Conservation (phyloP, 2,797 vertebrate genomes). For the Pangasius krempfi region DNA sequence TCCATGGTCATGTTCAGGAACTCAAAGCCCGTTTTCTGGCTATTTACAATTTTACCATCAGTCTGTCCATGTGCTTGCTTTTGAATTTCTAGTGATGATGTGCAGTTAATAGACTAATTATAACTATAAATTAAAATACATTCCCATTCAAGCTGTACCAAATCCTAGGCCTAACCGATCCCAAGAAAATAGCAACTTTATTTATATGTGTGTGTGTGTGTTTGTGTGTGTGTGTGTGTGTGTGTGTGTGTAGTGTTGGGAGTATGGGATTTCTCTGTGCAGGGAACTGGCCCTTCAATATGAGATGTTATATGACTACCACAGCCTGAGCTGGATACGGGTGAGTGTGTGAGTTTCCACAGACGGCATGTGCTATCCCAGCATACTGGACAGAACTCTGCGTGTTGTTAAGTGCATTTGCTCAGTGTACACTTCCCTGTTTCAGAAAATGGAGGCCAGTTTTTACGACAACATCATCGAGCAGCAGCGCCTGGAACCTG, state of each 20-base stretch:
- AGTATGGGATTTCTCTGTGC: slow-evolving; percentile 96
- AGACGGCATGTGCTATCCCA: not conserved
- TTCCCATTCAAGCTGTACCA: not conserved
- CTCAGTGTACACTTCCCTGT: not conserved
- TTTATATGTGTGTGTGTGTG: not conserved
- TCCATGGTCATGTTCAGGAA: not conserved
- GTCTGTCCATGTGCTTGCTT: not conserved
- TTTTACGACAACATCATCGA: slow-evolving; percentile 99
- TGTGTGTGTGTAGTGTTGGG: slow-evolving; percentile 87
- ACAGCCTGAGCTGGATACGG: slow-evolving; percentile 99
- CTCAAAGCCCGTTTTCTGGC: not conserved
- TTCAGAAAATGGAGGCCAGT: slow-evolving; percentile 98
- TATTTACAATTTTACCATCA: not conserved
- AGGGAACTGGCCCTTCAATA: slow-evolving; percentile 96
- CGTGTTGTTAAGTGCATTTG: not conserved
- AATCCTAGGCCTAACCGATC: not conserved
- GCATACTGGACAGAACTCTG: not conserved
- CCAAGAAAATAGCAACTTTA: not conserved
- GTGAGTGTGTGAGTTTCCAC: slow-evolving; percentile 72
- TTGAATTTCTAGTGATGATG: not conserved
- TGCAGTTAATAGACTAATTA: not conserved
- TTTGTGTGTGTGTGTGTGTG: not conserved
- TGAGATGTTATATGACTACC: slow-evolving; percentile 95
- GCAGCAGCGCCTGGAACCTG: slow-evolving; percentile 94
- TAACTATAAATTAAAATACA: not conserved